Evolutionary conservation across 2,888 invertebrate genomes (phyloP).

Genomic region (Erebia epiphron): DNA sequence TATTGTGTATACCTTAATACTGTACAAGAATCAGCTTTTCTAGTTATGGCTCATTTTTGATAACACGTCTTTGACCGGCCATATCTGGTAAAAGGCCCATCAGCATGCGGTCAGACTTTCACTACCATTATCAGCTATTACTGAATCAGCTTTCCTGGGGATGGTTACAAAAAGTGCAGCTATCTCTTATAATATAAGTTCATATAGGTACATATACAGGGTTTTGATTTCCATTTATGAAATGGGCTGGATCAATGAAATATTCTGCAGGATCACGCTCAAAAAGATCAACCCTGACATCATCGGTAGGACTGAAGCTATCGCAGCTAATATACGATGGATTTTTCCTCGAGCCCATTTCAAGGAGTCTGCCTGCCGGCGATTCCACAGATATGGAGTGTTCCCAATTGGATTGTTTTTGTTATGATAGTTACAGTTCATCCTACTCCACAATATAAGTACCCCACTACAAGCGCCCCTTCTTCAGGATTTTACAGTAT

Average conservation of each 20-base stretch:
- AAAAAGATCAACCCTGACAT: constrained; percentile 34
- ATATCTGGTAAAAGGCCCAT: too few relatives aligned
- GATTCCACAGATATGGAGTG: constrained; percentile 15
- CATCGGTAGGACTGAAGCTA: constrained; percentile 35
- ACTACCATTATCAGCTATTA: too few relatives aligned
- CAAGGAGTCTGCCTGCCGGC: constrained; percentile 24
- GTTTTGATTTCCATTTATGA: background rate
- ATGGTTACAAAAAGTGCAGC: too few relatives aligned
- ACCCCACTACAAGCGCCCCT: background rate
- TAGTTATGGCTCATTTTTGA: too few relatives aligned
- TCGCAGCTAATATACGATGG: constrained; percentile 27
- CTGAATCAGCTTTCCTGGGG: too few relatives aligned
- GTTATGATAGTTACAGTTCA: constrained; percentile 8
- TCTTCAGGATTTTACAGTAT: background rate
- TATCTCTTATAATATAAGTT: too few relatives aligned
- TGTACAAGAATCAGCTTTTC: too few relatives aligned
- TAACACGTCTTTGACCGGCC: too few relatives aligned
- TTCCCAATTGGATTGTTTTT: constrained; percentile 21
- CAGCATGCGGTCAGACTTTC: too few relatives aligned
- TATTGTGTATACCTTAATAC: too few relatives aligned
- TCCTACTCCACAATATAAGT: background rate
- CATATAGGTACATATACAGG: too few relatives aligned
- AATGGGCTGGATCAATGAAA: constrained; percentile 28
- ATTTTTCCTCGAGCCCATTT: constrained; percentile 27
- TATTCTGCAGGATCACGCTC: constrained; percentile 43